Percentiles rank a stretch among this genome's conserved stretches.
These are phyloP conservation scores for Lepilemur ruficaudatus DNA, from an alignment of 2,797 vertebrate species.

Conservation along the genomic window DNA sequence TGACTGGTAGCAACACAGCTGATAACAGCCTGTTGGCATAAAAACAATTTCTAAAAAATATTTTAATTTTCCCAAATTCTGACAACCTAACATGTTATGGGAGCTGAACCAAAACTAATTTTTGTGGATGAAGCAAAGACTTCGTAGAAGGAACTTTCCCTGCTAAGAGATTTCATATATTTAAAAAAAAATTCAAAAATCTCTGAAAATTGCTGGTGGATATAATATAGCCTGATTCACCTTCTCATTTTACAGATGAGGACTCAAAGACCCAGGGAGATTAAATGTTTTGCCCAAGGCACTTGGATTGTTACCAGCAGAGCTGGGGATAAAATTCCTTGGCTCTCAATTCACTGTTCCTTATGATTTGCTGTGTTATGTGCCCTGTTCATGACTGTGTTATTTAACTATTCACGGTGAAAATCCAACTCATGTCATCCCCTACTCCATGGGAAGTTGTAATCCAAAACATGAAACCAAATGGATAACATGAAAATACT, in stretches of 20 bases:
- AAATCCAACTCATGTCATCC: not conserved
- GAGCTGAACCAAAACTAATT: not conserved
- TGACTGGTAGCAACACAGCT: not conserved
- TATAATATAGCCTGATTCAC: not conserved
- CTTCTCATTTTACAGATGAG: conserved; percentile 10
- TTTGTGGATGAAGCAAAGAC: not conserved
- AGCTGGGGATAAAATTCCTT: conserved; percentile 16
- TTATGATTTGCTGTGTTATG: not conserved
- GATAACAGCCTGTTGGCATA: not conserved
- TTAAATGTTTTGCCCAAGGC: not conserved
- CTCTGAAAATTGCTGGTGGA: not conserved
- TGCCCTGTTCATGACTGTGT: not conserved
- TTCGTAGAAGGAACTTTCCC: not conserved
- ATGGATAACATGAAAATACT: not conserved
- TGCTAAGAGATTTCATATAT: not conserved
- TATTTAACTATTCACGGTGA: not conserved
- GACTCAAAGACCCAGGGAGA: not conserved
- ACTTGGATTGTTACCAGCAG: not conserved
- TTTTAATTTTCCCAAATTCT: conserved; percentile 5
- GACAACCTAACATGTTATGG: not conserved
- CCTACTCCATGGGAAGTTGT: not conserved
- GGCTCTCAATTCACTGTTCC: not conserved
- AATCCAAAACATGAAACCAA: not conserved
- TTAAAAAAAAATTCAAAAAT: not conserved
- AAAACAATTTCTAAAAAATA: not conserved